These are phyloP conservation scores for Lasioglossum malachurum DNA, from an alignment of 2,888 invertebrate species.

Conservation along the genomic window DNA sequence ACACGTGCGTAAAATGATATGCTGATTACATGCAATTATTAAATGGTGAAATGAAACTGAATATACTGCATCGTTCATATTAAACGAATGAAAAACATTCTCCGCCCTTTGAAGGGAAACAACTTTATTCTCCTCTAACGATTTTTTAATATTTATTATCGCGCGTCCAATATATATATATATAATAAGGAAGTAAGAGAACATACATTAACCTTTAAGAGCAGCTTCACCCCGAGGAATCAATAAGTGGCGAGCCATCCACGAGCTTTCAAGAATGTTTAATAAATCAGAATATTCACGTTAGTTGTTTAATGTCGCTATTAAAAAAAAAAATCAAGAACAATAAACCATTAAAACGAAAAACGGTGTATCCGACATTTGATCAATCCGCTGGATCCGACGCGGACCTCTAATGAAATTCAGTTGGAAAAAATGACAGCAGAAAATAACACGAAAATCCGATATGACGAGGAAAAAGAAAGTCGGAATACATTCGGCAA, in stretches of 20 bases:
- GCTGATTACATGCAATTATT: too few relatives aligned
- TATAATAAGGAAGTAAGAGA: background rate
- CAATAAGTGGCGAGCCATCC: background rate
- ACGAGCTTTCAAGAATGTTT: background rate
- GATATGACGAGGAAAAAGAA: background rate
- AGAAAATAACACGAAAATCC: background rate
- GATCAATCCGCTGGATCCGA: background rate
- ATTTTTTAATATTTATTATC: background rate
- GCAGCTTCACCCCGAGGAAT: background rate
- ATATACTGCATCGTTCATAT: background rate
- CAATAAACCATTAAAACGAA: background rate
- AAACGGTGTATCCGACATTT: background rate
- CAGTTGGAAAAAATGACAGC: background rate
- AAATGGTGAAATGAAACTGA: background rate
- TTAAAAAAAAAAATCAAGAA: background rate
- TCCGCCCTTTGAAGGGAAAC: background rate
- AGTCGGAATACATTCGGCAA: background rate
- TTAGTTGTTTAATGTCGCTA: background rate
- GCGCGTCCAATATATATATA: background rate
- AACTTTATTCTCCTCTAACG: background rate
- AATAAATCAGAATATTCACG: background rate
- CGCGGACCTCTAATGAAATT: slow-evolving; percentile 5
- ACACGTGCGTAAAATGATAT: background rate
- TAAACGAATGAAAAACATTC: background rate
- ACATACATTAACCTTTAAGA: slow-evolving; percentile 5